Percentiles rank a stretch among this genome's conserved stretches.
Conservation (phyloP, 2,113 vertebrate genomes). For the pig (Sus scrofa) region DNA sequence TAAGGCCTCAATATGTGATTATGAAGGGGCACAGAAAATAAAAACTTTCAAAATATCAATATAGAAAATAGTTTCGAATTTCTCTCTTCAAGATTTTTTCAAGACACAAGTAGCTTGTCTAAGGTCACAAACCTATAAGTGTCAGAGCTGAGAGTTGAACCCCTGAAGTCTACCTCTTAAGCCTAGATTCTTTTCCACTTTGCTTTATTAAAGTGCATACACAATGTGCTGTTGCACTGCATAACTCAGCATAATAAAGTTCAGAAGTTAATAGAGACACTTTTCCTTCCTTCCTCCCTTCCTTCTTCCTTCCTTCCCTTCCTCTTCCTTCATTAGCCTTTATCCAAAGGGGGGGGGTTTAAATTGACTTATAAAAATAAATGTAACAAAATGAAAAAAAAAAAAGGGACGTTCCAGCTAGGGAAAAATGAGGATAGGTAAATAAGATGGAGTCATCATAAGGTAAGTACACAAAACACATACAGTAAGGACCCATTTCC, state of each 20-base stretch:
- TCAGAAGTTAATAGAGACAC: neutral
- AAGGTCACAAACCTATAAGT: neutral
- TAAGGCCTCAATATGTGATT: neutral
- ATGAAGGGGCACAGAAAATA: neutral
- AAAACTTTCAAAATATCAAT: neutral
- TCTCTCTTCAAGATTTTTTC: neutral
- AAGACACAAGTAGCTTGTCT: neutral
- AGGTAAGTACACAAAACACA: neutral
- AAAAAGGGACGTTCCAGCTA: neutral
- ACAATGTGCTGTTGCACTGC: neutral
- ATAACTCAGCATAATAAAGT: neutral
- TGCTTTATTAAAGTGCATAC: neutral
- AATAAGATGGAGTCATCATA: neutral
- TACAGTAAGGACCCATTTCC: neutral
- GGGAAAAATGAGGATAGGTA: neutral
- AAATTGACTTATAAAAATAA: constrained; percentile 52
- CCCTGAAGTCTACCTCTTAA: neutral
- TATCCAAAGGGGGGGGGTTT: neutral
- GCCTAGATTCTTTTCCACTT: neutral
- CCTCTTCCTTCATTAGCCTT: neutral
- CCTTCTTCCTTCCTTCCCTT: neutral
- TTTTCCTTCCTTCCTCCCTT: neutral
- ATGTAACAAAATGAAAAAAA: neutral
- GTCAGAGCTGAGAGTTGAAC: neutral
- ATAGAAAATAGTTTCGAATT: constrained; percentile 12